A percentile compares a stretch with the other conserved stretches of the same genome.
Conservation (phyloP, 2,113 vertebrate species). For the Mesembrinibis cayennensis region DNA sequence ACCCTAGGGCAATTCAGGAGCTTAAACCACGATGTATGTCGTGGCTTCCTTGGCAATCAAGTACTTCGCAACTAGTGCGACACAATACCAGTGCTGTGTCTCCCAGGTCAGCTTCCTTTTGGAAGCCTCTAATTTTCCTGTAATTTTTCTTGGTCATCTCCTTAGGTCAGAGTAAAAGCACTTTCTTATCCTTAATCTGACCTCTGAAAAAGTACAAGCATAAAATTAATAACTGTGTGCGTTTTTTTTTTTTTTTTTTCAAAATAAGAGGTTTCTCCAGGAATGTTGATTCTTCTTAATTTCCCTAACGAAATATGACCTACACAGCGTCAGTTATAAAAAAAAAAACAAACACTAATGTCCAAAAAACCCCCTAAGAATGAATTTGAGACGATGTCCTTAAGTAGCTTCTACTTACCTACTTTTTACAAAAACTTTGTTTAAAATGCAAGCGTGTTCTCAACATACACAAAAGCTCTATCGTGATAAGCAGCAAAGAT, state of each 20-base stretch:
- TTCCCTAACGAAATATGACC: background rate
- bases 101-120: background rate
- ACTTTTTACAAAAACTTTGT: background rate
- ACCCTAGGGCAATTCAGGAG: background rate
- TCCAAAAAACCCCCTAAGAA: background rate
- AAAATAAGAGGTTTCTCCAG: background rate
- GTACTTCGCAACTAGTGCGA: background rate
- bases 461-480: background rate
- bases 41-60: background rate
- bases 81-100: accelerated
- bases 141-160: background rate
- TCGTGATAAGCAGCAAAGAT: background rate
- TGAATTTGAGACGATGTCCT: background rate
- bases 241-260: background rate
- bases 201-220: background rate
- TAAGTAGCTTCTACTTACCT: background rate
- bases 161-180: background rate
- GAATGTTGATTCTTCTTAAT: background rate
- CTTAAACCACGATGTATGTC: background rate
- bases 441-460: background rate
- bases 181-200: background rate
- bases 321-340: background rate
- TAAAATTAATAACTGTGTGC: background rate
- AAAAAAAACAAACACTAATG: background rate
- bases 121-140: background rate